These are phyloP conservation scores for Danio rerio DNA, from an alignment of 2,113 vertebrate genomes.

Conservation along the genomic window GRCz12tu NC_133183.1:4581501-4582000, in stretches of 20 bases:
- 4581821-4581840: conserved; percentile 76
- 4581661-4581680: not conserved
- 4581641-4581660: not conserved
- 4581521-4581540: too few species aligned
- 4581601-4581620: not conserved
- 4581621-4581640: not conserved
- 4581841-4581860: conserved; percentile 73
- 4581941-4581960: not conserved
- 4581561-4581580: not conserved
- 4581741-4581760: conserved; percentile 62
- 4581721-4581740: conserved; percentile 1
- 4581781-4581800: conserved; percentile 72
- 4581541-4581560: too few species aligned
- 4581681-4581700: not conserved
- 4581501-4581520: too few species aligned
- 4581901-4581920: conserved; percentile 53
- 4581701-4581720: not conserved
- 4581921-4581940: not conserved
- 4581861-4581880: conserved; percentile 70
- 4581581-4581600: not conserved
- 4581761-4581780: conserved; percentile 65
- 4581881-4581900: conserved; percentile 75
- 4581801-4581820: conserved; percentile 74
- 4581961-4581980: conserved; percentile 27
- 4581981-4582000: conserved; percentile 18